phyloP scores from a whole-genome alignment of 2,888 invertebrate genomes.

The Scaptomyza caliginosa region DNA sequence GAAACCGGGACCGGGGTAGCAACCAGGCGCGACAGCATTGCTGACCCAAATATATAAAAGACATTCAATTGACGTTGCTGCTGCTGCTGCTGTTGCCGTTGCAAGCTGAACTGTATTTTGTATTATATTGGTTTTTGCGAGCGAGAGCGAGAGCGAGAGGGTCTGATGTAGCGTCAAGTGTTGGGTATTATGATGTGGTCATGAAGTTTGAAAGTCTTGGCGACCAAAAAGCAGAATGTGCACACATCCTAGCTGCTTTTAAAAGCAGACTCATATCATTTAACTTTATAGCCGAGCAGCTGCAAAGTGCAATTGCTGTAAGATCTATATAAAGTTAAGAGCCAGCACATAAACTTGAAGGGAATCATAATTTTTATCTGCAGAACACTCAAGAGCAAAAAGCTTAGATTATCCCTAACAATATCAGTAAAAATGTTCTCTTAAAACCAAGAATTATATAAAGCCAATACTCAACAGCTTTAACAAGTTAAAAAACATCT shows the following conservation, averaged over 20 bases:
- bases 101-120: constrained; percentile 52
- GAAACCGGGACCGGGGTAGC: constrained; percentile 60
- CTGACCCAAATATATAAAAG: constrained; percentile 72
- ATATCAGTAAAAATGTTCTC: no score
- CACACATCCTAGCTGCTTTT: constrained; percentile 10
- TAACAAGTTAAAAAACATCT: background rate
- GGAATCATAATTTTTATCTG: background rate
- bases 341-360: background rate
- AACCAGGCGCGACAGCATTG: constrained; percentile 59
- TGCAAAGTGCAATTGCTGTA: background rate
- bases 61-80: constrained; percentile 66
- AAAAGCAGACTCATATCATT: background rate
- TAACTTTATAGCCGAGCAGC: constrained; percentile 6
- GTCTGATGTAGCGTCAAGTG: background rate
- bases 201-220: constrained; percentile 20
- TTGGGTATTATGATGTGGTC: constrained; percentile 1
- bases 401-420: no score
- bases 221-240: constrained; percentile 1
- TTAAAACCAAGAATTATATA: no score
- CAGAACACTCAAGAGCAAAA: background rate
- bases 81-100: background rate
- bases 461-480: background rate
- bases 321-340: background rate
- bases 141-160: background rate
- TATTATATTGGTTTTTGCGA: constrained; percentile 55